Percentiles rank a stretch among this genome's conserved stretches.
These are phyloP conservation scores for Cryptus armator DNA, from an alignment of 2,888 invertebrate genomes.

Conservation along the genomic window DNA sequence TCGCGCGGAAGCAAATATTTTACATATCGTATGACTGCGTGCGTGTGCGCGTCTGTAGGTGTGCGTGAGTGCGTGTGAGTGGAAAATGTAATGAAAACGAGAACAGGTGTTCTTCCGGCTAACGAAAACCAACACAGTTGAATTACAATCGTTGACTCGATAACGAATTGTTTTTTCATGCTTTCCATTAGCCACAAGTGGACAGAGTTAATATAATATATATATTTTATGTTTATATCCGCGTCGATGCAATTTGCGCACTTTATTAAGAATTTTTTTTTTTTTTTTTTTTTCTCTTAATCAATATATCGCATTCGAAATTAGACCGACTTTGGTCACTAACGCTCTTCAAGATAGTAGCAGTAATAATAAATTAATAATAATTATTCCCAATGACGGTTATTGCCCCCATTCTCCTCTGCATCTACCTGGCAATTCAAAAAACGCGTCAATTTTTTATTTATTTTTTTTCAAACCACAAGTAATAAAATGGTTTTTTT, in stretches of 20 bases:
- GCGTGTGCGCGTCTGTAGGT: not conserved
- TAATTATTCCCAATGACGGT: too few relatives aligned
- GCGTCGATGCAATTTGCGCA: not conserved
- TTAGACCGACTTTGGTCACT: too few relatives aligned
- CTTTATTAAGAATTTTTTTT: not conserved
- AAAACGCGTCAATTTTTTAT: too few relatives aligned
- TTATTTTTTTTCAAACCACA: too few relatives aligned
- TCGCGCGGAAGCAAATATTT: slow-evolving; percentile 9
- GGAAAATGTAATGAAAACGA: not conserved
- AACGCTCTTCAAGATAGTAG: too few relatives aligned
- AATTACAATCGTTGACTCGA: not conserved
- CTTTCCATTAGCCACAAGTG: not conserved
- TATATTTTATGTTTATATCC: not conserved
- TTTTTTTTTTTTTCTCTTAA: too few relatives aligned
- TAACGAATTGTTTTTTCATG: not conserved
- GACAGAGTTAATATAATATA: not conserved
- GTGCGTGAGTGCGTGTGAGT: not conserved
- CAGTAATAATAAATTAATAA: too few relatives aligned
- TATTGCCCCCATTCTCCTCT: too few relatives aligned
- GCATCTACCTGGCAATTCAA: too few relatives aligned
- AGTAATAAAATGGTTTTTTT: too few relatives aligned
- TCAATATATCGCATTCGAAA: too few relatives aligned
- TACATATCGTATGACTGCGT: not conserved
- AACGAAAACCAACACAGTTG: not conserved
- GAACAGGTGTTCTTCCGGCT: not conserved